These are phyloP conservation scores for Microplitis deprimator DNA, from an alignment of 2,888 invertebrate genomes.

Conservation along the genomic window DNA sequence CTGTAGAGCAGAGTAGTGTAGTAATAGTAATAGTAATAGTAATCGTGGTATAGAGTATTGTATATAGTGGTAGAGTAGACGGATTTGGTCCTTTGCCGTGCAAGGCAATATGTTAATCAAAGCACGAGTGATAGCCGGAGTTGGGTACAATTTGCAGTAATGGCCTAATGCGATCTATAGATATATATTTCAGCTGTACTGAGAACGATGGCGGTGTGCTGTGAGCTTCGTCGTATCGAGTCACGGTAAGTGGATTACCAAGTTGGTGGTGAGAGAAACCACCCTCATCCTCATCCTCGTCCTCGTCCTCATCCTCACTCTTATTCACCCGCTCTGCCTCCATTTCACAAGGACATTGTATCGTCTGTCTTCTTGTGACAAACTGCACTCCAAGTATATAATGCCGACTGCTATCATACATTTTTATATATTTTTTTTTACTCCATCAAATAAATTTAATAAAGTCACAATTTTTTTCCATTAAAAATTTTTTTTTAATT, in stretches of 20 bases:
- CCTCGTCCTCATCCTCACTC: neutral
- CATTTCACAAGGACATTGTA: neutral
- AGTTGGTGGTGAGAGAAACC: slow-evolving; percentile 19
- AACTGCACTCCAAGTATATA: neutral
- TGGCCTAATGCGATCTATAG: slow-evolving; percentile 52
- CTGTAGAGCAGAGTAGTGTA: neutral
- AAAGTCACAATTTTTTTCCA: neutral
- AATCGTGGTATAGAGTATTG: neutral
- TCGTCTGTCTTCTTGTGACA: slow-evolving; percentile 9
- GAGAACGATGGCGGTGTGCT: slow-evolving; percentile 12
- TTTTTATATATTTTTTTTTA: neutral
- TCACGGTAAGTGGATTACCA: slow-evolving; percentile 60
- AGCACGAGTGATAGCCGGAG: slow-evolving; percentile 57
- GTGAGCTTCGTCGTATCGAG: slow-evolving; percentile 36
- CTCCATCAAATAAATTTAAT: neutral
- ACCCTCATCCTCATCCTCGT: slow-evolving; percentile 6
- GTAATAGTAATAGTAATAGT: neutral
- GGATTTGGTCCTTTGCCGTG: slow-evolving; percentile 39
- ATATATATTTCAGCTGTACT: slow-evolving; percentile 47
- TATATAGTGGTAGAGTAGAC: slow-evolving; percentile 28
- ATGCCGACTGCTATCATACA: neutral
- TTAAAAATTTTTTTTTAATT: neutral
- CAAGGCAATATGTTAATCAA: slow-evolving; percentile 62
- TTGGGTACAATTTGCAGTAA: slow-evolving; percentile 55
- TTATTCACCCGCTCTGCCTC: neutral